A percentile compares a stretch with the other conserved stretches of the same genome.
Evolutionary conservation across 2,113 vertebrate genomes (phyloP).

Genomic region (Alethe castanea): DNA sequence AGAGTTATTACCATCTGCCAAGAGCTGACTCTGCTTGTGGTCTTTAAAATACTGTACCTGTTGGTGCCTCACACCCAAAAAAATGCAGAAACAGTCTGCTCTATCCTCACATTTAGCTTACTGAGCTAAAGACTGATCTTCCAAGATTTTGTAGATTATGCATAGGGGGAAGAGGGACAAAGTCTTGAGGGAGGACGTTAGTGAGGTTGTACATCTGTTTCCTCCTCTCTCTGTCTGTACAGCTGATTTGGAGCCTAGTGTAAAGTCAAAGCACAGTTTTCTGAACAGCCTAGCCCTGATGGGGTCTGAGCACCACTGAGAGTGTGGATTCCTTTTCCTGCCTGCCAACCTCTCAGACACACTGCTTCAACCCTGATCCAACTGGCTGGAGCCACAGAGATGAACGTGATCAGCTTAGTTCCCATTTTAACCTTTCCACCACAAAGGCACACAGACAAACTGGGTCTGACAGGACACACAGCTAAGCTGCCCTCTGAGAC

Average conservation of each 20-base stretch:
- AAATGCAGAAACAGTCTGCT: not conserved
- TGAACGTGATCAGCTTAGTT: constrained; percentile 15
- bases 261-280: not conserved
- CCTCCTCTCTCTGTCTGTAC: not conserved
- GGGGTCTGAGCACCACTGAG: not conserved
- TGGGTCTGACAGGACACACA: constrained; percentile 42
- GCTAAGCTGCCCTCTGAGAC: constrained; percentile 18
- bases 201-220: not conserved
- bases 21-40: not conserved
- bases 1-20: not conserved
- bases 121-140: not conserved
- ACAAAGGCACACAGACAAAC: constrained; percentile 32
- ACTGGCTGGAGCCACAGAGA: not conserved
- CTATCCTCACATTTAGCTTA: not conserved
- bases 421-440: constrained; percentile 40
- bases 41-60: not conserved
- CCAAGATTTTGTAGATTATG: not conserved
- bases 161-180: not conserved
- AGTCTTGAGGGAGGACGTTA: not conserved
- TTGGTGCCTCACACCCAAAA: not conserved
- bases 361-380: not conserved
- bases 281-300: not conserved
- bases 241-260: not conserved
- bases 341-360: not conserved
- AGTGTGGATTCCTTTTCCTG: not conserved